phyloP scores from a whole-genome alignment of 2,113 vertebrate genomes.

The Myanophis thanlyinensis region DNA sequence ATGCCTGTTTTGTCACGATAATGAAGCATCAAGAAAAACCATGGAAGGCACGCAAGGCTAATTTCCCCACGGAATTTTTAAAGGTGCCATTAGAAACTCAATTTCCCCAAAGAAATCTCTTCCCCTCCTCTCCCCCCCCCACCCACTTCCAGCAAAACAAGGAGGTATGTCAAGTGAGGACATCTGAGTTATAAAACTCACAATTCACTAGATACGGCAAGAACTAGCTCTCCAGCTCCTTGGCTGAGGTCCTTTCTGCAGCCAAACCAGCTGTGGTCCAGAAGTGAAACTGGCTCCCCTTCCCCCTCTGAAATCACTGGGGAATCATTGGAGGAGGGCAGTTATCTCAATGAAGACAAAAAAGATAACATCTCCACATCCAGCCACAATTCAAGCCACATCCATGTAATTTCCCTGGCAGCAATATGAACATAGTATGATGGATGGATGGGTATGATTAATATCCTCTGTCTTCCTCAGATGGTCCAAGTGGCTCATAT shows the following conservation, averaged over 20 bases:
- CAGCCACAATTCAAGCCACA: neutral
- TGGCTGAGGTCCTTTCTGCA: neutral
- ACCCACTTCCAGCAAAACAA: neutral
- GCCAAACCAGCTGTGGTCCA: neutral
- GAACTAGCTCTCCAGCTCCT: neutral
- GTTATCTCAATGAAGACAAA: neutral
- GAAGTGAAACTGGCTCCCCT: neutral
- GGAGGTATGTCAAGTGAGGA: slow-evolving; percentile 40
- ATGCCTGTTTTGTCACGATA: neutral
- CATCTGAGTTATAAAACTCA: neutral
- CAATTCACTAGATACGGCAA: neutral
- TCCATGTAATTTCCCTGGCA: neutral
- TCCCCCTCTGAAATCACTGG: neutral
- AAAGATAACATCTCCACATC: neutral
- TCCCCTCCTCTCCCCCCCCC: neutral
- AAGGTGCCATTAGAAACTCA: neutral
- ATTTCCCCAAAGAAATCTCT: neutral
- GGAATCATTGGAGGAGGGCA: neutral
- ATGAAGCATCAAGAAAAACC: neutral
- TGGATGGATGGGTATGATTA: neutral
- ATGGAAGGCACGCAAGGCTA: neutral
- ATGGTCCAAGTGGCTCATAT: neutral
- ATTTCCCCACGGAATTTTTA: neutral
- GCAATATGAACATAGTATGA: neutral
- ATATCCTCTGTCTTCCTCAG: neutral